Conservation (phyloP, 1,140 invertebrate genomes). For the Drosophila bifasciata region DNA sequence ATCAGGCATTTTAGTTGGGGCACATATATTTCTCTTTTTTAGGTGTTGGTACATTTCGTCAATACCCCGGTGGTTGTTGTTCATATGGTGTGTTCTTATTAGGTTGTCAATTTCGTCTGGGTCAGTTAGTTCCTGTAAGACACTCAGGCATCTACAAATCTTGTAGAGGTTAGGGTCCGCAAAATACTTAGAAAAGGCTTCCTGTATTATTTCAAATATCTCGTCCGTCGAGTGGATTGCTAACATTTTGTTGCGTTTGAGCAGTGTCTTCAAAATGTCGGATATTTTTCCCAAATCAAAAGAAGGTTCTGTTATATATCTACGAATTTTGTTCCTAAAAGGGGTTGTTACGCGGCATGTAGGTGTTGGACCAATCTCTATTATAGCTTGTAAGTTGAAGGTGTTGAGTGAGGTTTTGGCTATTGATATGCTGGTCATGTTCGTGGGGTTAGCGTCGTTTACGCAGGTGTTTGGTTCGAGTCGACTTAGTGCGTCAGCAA, state of each 20-base stretch:
- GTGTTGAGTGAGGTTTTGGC: no score
- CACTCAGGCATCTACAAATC: neutral
- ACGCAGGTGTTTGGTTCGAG: neutral
- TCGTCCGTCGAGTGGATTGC: neutral
- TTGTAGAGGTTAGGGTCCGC: no score
- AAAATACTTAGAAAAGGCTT: neutral
- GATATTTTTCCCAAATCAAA: neutral
- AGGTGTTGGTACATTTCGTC: no score
- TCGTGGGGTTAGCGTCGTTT: conserved; percentile 1
- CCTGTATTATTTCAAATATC: neutral
- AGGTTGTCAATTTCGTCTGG: no score
- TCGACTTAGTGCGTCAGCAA: conserved; percentile 1
- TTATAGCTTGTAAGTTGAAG: no score
- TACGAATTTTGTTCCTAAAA: conserved; percentile 3
- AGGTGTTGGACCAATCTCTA: no score
- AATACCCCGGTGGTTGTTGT: no score
- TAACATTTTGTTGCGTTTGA: conserved; percentile 1
- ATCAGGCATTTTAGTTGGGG: no score
- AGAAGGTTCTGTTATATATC: neutral
- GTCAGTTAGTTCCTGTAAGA: no score
- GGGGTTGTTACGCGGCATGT: neutral
- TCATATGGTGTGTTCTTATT: no score
- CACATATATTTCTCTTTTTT: no score
- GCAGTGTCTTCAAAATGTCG: neutral
- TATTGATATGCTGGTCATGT: no score